Evolutionary conservation across 35 echinoderm and acorn worm species (phyloP).

Genomic region (Apostichopus japonicus): DNA sequence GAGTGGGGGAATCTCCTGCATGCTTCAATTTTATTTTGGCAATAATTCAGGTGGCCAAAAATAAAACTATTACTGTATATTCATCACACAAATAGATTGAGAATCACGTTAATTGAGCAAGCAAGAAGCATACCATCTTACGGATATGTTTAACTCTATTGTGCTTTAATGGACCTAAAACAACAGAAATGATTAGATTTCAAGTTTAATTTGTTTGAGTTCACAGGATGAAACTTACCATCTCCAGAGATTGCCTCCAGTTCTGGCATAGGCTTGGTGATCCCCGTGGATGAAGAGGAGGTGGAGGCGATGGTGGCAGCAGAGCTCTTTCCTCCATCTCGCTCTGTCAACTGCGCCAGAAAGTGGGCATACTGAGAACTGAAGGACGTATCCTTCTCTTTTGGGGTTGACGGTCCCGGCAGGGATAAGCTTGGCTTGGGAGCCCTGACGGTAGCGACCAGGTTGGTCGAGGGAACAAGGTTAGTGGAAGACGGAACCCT

Average conservation of each 20-base stretch:
- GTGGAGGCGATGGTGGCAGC: too few relatives aligned
- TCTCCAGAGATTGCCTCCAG: background rate
- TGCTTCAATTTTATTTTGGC: too few relatives aligned
- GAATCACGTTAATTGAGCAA: too few relatives aligned
- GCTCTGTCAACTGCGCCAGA: slow-evolving; percentile 61
- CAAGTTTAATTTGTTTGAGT: too few relatives aligned
- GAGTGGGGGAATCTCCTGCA: too few relatives aligned
- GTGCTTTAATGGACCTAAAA: too few relatives aligned
- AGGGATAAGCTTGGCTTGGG: background rate
- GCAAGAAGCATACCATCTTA: too few relatives aligned
- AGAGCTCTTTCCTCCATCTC: background rate
- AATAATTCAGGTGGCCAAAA: too few relatives aligned
- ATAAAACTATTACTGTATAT: too few relatives aligned
- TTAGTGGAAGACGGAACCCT: background rate
- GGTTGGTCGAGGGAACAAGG: background rate
- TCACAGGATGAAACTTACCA: background rate
- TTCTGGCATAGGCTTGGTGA: background rate
- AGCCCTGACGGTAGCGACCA: background rate
- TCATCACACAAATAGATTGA: too few relatives aligned
- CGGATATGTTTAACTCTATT: too few relatives aligned
- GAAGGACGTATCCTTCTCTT: slow-evolving; percentile 53
- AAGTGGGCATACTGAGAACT: slow-evolving; percentile 78
- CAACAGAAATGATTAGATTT: too few relatives aligned
- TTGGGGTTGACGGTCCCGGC: background rate
- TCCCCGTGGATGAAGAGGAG: background rate